Percentiles rank a stretch among this genome's conserved stretches.
Conservation (phyloP, 2,797 vertebrate genomes). For the Sebastes cheni region DNA sequence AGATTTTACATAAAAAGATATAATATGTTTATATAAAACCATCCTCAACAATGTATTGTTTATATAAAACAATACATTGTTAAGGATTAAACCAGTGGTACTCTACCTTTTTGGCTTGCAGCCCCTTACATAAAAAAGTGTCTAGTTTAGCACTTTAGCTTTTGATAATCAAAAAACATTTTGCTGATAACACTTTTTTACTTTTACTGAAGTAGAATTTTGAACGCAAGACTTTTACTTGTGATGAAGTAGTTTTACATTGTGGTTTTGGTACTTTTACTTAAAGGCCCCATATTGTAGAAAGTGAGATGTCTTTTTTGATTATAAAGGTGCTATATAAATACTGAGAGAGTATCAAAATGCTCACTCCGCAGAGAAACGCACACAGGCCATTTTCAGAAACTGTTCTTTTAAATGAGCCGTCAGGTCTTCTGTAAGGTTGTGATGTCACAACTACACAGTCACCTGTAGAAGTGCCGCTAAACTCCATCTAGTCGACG, state of each 20-base stretch:
- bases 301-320: not conserved
- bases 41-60: too few species aligned
- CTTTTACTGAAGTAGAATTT: not conserved
- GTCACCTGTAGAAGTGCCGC: too few species aligned
- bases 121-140: not conserved
- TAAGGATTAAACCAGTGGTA: not conserved
- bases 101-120: not conserved
- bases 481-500: not conserved
- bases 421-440: not conserved
- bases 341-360: not conserved
- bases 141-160: not conserved
- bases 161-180: not conserved
- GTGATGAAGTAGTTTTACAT: accelerated
- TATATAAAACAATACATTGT: not conserved
- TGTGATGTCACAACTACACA: not conserved
- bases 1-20: not conserved
- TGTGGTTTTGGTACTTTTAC: not conserved
- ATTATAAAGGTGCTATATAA: not conserved
- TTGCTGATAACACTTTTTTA: not conserved
- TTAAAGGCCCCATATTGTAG: not conserved
- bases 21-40: not conserved
- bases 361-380: not conserved
- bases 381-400: not conserved
- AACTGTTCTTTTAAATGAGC: not conserved
- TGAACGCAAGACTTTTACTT: not conserved